These are phyloP conservation scores for Drymonia ruficornis DNA, from an alignment of 2,888 invertebrate genomes.

Conservation along the genomic window DNA sequence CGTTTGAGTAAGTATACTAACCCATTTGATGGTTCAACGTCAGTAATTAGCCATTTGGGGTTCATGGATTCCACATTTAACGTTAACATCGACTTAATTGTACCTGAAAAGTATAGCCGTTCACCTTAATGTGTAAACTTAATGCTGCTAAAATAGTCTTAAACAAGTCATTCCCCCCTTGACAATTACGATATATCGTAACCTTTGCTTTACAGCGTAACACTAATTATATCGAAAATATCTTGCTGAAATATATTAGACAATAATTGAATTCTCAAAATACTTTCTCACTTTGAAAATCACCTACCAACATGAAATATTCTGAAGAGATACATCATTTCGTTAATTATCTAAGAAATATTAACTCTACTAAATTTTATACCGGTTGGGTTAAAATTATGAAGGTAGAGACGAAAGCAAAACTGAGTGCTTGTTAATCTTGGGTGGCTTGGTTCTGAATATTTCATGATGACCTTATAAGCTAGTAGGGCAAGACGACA, in stretches of 20 bases:
- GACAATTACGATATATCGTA: slow-evolving; percentile 71
- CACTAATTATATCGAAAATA: slow-evolving; percentile 80
- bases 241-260: slow-evolving; percentile 73
- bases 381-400: slow-evolving; percentile 17
- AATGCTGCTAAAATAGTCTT: neutral
- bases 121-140: too few species aligned
- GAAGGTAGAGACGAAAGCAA: slow-evolving; percentile 8
- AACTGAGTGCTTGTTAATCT: slow-evolving; percentile 13
- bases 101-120: neutral
- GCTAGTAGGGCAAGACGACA: slow-evolving; percentile 46
- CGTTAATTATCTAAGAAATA: neutral
- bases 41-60: too few species aligned
- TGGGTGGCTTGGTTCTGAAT: slow-evolving; percentile 22
- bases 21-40: too few species aligned
- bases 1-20: too few species aligned
- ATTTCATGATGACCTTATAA: slow-evolving; percentile 30
- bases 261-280: slow-evolving; percentile 71
- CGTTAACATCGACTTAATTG: neutral
- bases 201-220: slow-evolving; percentile 72
- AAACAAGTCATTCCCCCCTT: slow-evolving; percentile 34
- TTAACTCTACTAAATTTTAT: slow-evolving; percentile 2
- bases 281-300: slow-evolving; percentile 61
- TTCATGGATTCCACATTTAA: neutral
- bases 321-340: slow-evolving; percentile 24
- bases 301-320: slow-evolving; percentile 55